A percentile compares a stretch with the other conserved stretches of the same genome.
Conservation (phyloP, 2,888 invertebrate species). For the Caenorhabditis angaria region DNA sequence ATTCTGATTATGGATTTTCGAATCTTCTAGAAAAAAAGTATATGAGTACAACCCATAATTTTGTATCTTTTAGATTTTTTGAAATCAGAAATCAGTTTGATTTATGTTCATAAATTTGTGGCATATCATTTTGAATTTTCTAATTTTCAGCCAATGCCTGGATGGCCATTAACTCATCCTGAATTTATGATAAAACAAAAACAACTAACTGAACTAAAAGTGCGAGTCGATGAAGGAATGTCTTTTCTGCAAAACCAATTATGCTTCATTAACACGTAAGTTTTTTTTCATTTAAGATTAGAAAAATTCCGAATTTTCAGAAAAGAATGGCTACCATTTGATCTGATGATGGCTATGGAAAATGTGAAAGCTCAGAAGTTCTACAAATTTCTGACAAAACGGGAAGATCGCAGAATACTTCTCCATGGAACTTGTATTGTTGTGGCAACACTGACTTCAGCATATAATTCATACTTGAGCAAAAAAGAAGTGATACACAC, state of each 20-base stretch:
- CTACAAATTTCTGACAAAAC: not conserved
- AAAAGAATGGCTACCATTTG: not conserved
- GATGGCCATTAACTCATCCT: not conserved
- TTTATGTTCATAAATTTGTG: too few species aligned
- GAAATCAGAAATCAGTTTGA: too few species aligned
- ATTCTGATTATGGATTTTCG: too few species aligned
- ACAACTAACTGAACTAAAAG: not conserved
- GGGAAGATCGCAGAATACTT: not conserved
- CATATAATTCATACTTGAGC: too few species aligned
- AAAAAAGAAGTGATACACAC: not conserved
- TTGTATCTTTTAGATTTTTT: not conserved
- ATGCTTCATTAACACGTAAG: not conserved
- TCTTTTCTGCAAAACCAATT: not conserved
- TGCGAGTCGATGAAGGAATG: not conserved
- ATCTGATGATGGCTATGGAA: not conserved
- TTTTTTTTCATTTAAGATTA: not conserved
- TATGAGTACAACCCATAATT: not conserved
- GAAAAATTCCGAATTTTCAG: not conserved
- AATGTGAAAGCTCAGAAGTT: not conserved
- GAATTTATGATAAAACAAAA: not conserved
- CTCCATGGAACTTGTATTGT: not conserved
- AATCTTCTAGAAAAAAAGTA: not conserved
- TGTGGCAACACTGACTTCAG: not conserved
- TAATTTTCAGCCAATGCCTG: not conserved
- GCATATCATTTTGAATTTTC: not conserved